Evolutionary conservation across 2,797 vertebrate species (phyloP).

Genomic region (Nothura maculosa): DNA sequence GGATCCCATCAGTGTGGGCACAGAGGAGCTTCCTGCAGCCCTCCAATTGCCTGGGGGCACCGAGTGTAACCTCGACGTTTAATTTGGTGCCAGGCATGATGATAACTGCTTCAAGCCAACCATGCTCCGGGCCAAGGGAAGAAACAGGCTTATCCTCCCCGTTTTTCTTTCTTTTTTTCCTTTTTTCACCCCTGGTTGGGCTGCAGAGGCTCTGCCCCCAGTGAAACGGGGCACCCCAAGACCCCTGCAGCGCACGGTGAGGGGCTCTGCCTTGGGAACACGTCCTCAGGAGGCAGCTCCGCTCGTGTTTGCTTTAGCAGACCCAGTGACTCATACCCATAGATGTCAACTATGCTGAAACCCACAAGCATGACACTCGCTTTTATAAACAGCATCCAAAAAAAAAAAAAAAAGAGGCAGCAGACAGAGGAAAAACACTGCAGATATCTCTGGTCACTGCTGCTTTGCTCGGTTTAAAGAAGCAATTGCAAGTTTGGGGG

Average conservation of each 20-base stretch:
- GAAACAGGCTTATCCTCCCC: background rate
- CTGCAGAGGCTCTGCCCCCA: background rate
- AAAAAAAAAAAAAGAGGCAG: background rate
- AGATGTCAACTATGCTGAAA: background rate
- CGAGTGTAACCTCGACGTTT: background rate
- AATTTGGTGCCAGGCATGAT: background rate
- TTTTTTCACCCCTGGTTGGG: background rate
- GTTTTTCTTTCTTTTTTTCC: rapidly evolving
- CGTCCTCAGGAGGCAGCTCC: background rate
- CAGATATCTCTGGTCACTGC: rapidly evolving
- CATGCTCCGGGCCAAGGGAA: rapidly evolving
- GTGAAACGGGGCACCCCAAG: background rate
- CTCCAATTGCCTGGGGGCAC: background rate
- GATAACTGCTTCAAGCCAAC: background rate
- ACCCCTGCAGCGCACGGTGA: rapidly evolving
- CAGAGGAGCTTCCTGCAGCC: background rate
- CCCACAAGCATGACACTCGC: background rate
- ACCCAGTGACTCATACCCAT: background rate
- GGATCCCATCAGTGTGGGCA: rapidly evolving
- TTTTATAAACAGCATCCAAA: slow-evolving; percentile 17
- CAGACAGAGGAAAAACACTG: background rate
- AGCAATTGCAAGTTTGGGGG: background rate
- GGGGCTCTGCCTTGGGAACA: background rate
- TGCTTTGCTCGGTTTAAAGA: background rate
- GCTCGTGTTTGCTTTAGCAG: rapidly evolving